Conservation (phyloP, 2,797 vertebrate genomes). For the Oophaga sylvatica region DNA sequence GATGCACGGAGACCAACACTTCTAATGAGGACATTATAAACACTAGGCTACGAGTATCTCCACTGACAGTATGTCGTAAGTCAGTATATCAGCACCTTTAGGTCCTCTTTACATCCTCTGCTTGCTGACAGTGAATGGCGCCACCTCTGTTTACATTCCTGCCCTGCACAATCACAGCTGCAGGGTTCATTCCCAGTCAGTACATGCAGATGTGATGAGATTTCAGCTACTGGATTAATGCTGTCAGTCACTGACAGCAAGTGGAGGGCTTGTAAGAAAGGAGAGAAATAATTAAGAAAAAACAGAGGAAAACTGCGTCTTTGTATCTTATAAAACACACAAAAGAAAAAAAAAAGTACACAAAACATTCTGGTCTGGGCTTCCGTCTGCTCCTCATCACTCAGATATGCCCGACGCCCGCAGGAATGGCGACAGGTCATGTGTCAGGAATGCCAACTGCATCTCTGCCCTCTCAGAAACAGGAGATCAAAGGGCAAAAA, state of each 20-base stretch:
- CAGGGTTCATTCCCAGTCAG: background rate
- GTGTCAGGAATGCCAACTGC: background rate
- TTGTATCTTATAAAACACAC: too few relatives aligned
- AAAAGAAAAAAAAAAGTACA: too few relatives aligned
- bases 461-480: background rate
- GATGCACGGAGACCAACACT: too few relatives aligned
- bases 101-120: background rate
- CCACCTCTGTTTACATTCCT: too few relatives aligned
- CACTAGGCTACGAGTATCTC: too few relatives aligned
- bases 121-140: background rate
- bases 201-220: background rate
- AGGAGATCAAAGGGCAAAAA: too few relatives aligned
- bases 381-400: background rate
- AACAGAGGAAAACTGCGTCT: too few relatives aligned
- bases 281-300: too few relatives aligned
- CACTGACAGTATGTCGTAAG: too few relatives aligned
- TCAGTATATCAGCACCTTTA: background rate
- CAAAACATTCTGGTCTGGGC: too few relatives aligned
- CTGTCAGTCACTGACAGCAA: background rate
- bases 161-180: background rate
- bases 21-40: too few relatives aligned
- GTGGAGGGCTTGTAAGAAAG: background rate
- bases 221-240: background rate
- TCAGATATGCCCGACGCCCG: background rate
- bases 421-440: background rate